phyloP scores from a whole-genome alignment of 2,797 vertebrate genomes.

The Morelia viridis region DNA sequence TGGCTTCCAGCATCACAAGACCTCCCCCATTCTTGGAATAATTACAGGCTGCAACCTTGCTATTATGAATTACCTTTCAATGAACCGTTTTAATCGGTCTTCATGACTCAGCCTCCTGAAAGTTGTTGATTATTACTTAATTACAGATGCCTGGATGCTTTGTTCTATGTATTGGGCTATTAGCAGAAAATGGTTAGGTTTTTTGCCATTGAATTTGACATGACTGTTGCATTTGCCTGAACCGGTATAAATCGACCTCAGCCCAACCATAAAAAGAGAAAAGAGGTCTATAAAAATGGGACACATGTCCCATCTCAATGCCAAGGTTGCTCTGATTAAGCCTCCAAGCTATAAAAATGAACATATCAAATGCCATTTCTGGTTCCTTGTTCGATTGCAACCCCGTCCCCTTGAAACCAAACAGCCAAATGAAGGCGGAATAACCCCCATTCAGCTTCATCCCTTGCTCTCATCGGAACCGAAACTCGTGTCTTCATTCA shows the following conservation, averaged over 20 bases:
- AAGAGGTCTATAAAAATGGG: background rate
- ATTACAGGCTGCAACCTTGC: background rate
- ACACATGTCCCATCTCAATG: background rate
- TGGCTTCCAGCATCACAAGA: background rate
- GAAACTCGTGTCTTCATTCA: too few species aligned
- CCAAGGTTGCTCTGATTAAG: background rate
- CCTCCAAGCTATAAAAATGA: background rate
- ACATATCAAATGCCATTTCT: background rate
- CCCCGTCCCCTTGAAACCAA: too few species aligned
- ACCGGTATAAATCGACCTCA: background rate
- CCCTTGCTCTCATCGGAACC: background rate
- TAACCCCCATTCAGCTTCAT: too few species aligned
- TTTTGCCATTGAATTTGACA: background rate
- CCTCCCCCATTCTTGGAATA: background rate
- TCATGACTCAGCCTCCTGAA: background rate
- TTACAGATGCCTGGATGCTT: background rate
- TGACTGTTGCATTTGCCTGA: background rate
- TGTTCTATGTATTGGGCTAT: background rate
- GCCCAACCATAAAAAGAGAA: background rate
- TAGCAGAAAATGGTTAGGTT: background rate
- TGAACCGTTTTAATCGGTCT: background rate
- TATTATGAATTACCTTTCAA: background rate
- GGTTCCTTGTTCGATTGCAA: background rate
- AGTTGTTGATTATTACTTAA: slow-evolving; percentile 10
- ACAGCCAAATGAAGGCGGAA: too few species aligned